Percentiles rank a stretch among this genome's conserved stretches.
Evolutionary conservation across 2,113 vertebrate genomes (phyloP).

Genomic region (Zosterops hypoxanthus): DNA sequence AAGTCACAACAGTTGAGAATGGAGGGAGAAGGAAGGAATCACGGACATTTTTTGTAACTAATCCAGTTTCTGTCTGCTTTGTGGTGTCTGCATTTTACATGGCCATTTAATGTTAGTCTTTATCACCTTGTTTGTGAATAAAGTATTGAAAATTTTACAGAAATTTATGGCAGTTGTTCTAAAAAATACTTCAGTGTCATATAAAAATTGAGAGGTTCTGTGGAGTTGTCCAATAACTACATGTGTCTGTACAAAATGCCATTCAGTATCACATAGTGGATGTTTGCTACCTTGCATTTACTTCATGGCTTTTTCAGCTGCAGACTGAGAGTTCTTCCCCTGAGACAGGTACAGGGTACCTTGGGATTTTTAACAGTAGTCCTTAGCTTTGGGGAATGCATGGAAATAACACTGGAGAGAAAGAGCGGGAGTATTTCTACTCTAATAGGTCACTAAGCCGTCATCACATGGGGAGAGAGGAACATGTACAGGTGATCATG

Average conservation of each 20-base stretch:
- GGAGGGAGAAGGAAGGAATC: neutral
- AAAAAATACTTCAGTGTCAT: neutral
- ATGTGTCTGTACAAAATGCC: neutral
- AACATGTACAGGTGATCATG: neutral
- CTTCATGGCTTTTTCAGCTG: neutral
- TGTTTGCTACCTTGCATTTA: neutral
- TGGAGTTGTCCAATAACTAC: neutral
- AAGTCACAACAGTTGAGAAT: neutral
- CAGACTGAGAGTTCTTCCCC: neutral
- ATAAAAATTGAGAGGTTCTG: neutral
- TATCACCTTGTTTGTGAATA: neutral
- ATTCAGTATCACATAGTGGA: neutral
- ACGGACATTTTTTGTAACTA: neutral
- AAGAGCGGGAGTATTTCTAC: neutral
- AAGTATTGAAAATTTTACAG: neutral
- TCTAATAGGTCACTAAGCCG: neutral
- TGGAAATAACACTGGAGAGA: neutral
- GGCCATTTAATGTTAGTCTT: neutral
- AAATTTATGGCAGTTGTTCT: neutral
- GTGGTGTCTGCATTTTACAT: neutral
- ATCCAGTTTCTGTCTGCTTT: neutral
- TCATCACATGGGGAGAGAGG: neutral
- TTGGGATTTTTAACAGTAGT: neutral
- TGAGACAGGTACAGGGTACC: neutral
- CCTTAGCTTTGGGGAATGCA: neutral